Evolutionary conservation across 2,888 invertebrate genomes (phyloP).

Genomic region (Timandra comae): DNA sequence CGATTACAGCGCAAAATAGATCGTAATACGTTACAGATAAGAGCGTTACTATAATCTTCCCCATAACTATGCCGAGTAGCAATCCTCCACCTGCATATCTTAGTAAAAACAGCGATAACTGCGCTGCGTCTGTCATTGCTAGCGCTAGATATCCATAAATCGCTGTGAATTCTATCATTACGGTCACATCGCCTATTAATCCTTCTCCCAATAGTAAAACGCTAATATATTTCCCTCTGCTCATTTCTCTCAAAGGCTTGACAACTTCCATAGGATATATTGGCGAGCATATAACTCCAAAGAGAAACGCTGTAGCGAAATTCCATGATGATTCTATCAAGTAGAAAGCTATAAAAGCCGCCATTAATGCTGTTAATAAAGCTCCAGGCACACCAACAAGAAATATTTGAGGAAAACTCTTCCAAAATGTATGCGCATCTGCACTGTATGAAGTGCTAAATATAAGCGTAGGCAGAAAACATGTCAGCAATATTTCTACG

Average conservation of each 20-base stretch:
- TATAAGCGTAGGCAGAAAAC: conserved; percentile 51
- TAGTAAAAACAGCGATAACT: conserved; percentile 48
- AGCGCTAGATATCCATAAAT: conserved; percentile 50
- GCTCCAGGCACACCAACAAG: conserved; percentile 55
- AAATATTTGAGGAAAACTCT: conserved; percentile 54
- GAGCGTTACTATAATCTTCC: conserved; percentile 45
- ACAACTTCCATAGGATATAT: conserved; percentile 65
- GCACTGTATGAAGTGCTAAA: conserved; percentile 60
- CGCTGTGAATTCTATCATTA: conserved; percentile 60
- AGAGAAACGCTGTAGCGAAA: conserved; percentile 48
- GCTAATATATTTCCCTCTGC: conserved; percentile 58
- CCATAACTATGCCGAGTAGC: conserved; percentile 54
- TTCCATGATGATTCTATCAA: conserved; percentile 56
- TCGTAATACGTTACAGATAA: conserved; percentile 59
- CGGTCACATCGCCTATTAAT: conserved; percentile 56
- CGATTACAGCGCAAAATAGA: conserved; percentile 48
- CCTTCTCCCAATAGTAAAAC: conserved; percentile 60
- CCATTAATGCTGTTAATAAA: conserved; percentile 48
- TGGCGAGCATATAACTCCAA: conserved; percentile 58
- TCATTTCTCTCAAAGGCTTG: conserved; percentile 47
- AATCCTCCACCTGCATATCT: conserved; percentile 58
- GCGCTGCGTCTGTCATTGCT: conserved; percentile 43
- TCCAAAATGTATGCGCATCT: conserved; percentile 61
- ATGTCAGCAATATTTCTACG: conserved; percentile 43
- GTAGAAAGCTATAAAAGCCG: conserved; percentile 54